A percentile compares a stretch with the other conserved stretches of the same genome.
These are phyloP conservation scores for Sebastes elongatus DNA, from an alignment of 2,797 vertebrate genomes.

Conservation along the genomic window DNA sequence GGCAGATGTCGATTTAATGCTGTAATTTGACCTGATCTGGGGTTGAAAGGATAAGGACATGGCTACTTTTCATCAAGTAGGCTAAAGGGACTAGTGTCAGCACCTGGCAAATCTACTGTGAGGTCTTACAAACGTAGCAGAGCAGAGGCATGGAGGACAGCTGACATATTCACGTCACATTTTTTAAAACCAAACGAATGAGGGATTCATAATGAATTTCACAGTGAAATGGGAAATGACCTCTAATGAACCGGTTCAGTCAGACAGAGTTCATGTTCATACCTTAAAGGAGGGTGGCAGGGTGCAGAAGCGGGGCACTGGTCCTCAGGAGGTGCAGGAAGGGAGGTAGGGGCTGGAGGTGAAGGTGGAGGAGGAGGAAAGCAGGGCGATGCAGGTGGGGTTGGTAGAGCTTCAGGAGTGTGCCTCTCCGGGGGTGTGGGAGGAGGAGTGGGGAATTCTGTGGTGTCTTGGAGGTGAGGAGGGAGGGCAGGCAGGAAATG, in stretches of 20 bases:
- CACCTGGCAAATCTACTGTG: conserved; percentile 14
- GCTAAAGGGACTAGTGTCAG: conserved; percentile 43
- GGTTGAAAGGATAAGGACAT: conserved; percentile 46
- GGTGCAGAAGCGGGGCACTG: conserved; percentile 38
- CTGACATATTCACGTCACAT: background rate
- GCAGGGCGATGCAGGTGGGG: conserved; percentile 61
- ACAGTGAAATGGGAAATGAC: background rate
- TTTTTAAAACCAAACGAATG: background rate
- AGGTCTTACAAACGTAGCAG: background rate
- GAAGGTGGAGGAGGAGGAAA: conserved; percentile 38
- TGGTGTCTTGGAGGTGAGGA: conserved; percentile 60
- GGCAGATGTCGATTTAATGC: conserved; percentile 58
- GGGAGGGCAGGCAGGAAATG: conserved; percentile 48
- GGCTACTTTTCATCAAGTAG: conserved; percentile 49
- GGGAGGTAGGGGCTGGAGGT: conserved; percentile 22
- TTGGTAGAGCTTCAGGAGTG: conserved; percentile 37
- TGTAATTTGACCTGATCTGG: conserved; percentile 30
- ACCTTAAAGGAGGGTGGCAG: conserved; percentile 70
- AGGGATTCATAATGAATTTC: no score
- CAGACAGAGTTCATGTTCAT: conserved; percentile 33
- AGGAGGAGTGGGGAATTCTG: conserved; percentile 71
- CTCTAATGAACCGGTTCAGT: background rate
- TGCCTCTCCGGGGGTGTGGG: conserved; percentile 69
- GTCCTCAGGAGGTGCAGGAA: conserved; percentile 47
- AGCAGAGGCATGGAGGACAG: background rate